These are phyloP conservation scores for Vanessa atalanta DNA, from an alignment of 1,140 invertebrate species.

Conservation along the genomic window DNA sequence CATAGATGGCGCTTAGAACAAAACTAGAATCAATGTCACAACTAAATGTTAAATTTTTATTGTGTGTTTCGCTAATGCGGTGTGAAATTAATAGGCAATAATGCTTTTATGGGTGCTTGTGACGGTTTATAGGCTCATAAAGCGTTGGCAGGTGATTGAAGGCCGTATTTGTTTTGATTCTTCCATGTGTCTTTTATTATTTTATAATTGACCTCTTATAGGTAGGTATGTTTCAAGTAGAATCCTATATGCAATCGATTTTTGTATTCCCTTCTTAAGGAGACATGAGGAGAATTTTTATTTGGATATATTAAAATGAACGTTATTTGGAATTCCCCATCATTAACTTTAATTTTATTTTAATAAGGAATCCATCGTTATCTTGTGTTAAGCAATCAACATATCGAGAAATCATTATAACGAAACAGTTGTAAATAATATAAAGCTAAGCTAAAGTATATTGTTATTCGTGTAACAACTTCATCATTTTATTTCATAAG, in stretches of 20 bases:
- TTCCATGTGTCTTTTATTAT: conserved; percentile 30
- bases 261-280: not conserved
- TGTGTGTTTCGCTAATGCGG: conserved; percentile 79
- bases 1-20: conserved; percentile 74
- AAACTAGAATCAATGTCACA: conserved; percentile 68
- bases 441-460: too few relatives aligned
- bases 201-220: not conserved
- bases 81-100: conserved; percentile 81
- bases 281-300: too few relatives aligned
- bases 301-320: too few relatives aligned
- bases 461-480: not conserved
- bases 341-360: too few relatives aligned
- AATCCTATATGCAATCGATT: not conserved
- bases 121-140: conserved; percentile 74
- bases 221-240: not conserved
- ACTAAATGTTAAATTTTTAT: conserved; percentile 78
- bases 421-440: too few relatives aligned
- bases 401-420: too few relatives aligned
- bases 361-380: too few relatives aligned
- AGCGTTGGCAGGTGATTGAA: conserved; percentile 62
- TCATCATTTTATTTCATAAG: not conserved
- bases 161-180: conserved; percentile 69
- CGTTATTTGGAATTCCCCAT: too few relatives aligned
- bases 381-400: too few relatives aligned
- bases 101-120: conserved; percentile 77